Base-by-base conservation (phyloP, 1,140 invertebrate species). In the Bombus cullumanus region DNA sequence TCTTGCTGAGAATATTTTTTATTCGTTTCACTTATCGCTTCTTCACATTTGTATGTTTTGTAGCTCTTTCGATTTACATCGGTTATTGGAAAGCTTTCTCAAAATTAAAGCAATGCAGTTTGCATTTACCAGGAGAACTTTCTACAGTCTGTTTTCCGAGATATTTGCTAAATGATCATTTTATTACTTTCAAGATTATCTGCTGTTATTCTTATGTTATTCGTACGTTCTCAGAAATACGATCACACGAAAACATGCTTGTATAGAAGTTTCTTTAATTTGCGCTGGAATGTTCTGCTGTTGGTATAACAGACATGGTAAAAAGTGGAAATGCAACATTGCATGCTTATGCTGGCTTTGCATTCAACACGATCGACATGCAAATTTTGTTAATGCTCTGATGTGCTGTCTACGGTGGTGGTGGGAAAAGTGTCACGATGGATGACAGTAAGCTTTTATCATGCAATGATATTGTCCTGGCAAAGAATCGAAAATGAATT, bases 401-500 rank as follows among this genome's bases (percentile, higher is more conserved):
- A 89, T 92, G 90, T 84, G 91, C 88, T 92, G 89, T 83, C 85
- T 93, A 87, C 75, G 90, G 85, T 92, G 91, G 87, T 94, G 93
- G 91, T 93, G 93, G 91, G 91, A 92, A 89, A 89, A 86, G 77
- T 86, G 83, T 91, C 87, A 92, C 83, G 86, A 73, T 86, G 82
- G 82, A 41, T 78, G 76, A 89, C 81, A 72, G 75, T 73, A 85
- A 74, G 69, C 79, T 86, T 85, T 79, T 72, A 79, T 31, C 22
- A 12, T 53, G 81, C 81, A 25, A 82, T 62, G 39, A 12, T 75
- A 57, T 43, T 69, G 34, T 69, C 22, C 57, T 57, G 13, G 4
- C 34, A 66, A 28, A 41, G 8, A 39, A 57, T 34, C 37, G 31
- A 66, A 77, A 37, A 41, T 68, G 28, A 53, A 39, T 77, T 57